These are phyloP conservation scores for Laterallus jamaicensis DNA, from an alignment of 2,113 vertebrate genomes.

Conservation along the genomic window DNA sequence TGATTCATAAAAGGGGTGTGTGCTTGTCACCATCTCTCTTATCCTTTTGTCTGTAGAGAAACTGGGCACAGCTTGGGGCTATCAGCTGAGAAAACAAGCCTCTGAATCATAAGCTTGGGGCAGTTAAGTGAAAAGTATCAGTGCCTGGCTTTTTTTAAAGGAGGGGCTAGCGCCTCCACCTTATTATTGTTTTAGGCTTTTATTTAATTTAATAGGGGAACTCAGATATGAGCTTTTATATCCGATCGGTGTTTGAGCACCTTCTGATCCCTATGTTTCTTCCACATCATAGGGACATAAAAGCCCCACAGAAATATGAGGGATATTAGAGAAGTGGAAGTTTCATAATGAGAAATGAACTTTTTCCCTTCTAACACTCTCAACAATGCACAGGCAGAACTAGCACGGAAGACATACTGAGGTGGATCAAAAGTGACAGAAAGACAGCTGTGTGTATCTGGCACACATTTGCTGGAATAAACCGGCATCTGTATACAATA, in stretches of 20 bases:
- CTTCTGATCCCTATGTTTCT: background rate
- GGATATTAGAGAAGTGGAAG: background rate
- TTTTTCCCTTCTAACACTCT: constrained; percentile 25
- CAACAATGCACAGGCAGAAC: background rate
- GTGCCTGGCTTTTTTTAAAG: background rate
- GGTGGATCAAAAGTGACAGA: constrained; percentile 63
- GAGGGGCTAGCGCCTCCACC: background rate
- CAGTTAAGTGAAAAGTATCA: constrained; percentile 7
- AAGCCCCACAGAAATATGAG: background rate
- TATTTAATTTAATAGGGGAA: background rate
- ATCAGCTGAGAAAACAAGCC: constrained; percentile 31
- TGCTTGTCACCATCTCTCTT: constrained; percentile 50
- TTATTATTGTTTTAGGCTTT: background rate
- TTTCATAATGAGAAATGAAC: background rate
- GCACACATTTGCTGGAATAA: constrained; percentile 22
- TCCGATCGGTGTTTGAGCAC: accelerated
- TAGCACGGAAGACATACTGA: constrained; percentile 6
- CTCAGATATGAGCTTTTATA: background rate
- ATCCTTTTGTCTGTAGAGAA: constrained; percentile 35
- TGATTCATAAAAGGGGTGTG: constrained; percentile 49
- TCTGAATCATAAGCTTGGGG: constrained; percentile 26
- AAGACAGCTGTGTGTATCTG: constrained; percentile 49
- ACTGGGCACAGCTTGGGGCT: constrained; percentile 31
- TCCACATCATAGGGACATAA: background rate
- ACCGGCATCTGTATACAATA: constrained; percentile 29